Conservation (phyloP, 92 coral and sea anemone species). For the Epizoanthus ramosus region DNA sequence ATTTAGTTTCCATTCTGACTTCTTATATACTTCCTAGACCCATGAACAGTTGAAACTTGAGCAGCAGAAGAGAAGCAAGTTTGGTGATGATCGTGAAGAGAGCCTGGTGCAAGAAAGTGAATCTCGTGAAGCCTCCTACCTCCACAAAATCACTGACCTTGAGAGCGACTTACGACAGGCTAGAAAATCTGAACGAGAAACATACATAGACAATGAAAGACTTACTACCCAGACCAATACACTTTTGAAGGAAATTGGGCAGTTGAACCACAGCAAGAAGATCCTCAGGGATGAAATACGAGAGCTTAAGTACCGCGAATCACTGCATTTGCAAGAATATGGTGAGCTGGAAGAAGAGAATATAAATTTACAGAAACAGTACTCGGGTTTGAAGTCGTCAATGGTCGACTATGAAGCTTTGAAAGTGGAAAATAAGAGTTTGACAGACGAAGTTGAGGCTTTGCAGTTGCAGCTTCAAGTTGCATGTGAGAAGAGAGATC, state of each 20-base stretch:
- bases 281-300: slow-evolving; percentile 80
- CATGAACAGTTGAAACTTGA: slow-evolving; percentile 95
- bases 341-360: slow-evolving; percentile 96
- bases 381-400: slow-evolving; percentile 81
- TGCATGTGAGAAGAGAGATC: slow-evolving; percentile 89
- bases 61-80: slow-evolving; percentile 89
- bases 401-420: slow-evolving; percentile 96
- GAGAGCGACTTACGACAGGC: slow-evolving; percentile 88
- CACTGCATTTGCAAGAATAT: slow-evolving; percentile 84
- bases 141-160: slow-evolving; percentile 90
- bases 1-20: no score
- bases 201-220: slow-evolving; percentile 80
- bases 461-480: slow-evolving; percentile 90
- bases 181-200: slow-evolving; percentile 87
- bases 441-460: slow-evolving; percentile 91
- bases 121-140: slow-evolving; percentile 88
- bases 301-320: slow-evolving; percentile 82
- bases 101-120: slow-evolving; percentile 94
- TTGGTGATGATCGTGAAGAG: slow-evolving; percentile 97
- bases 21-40: slow-evolving; percentile 61
- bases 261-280: slow-evolving; percentile 77
- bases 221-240: slow-evolving; percentile 71
- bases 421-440: slow-evolving; percentile 94
- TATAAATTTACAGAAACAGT: slow-evolving; percentile 89
- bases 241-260: slow-evolving; percentile 86